phyloP scores from a whole-genome alignment of 1,140 invertebrate genomes.

The Fopius arisanus region DNA sequence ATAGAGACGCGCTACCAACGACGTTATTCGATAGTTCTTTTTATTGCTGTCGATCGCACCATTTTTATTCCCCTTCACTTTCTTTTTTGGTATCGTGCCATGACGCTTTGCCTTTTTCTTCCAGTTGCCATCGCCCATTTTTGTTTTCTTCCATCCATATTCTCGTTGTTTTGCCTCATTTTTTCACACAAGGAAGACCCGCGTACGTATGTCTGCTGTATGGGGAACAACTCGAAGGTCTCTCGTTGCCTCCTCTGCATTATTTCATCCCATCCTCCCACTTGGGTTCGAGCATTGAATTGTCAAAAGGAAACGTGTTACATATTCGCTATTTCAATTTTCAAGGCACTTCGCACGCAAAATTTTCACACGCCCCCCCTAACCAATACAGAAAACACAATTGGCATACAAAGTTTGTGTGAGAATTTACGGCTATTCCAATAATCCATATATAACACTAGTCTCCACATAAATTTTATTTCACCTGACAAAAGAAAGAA shows the following conservation, averaged over 20 bases:
- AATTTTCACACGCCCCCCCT: not conserved
- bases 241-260: not conserved
- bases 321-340: conserved; percentile 28
- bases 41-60: not conserved
- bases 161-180: not conserved
- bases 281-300: not conserved
- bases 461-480: not conserved
- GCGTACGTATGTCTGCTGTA: not conserved
- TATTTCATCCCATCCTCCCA: not conserved
- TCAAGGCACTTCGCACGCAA: conserved; percentile 19
- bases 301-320: conserved; percentile 24
- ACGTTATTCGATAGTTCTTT: conserved; percentile 16
- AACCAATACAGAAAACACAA: not conserved
- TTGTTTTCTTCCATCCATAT: not conserved
- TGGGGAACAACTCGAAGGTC: not conserved
- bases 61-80: not conserved
- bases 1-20: conserved; percentile 8
- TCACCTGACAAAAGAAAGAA: not conserved
- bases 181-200: not conserved
- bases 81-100: not conserved
- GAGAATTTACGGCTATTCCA: conserved; percentile 4
- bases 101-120: not conserved
- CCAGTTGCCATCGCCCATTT: not conserved
- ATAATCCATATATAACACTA: not conserved
- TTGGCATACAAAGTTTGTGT: conserved; percentile 23